These are phyloP conservation scores for Virgularia gustaviana DNA, from an alignment of 92 coral and sea anemone genomes.

Conservation along the genomic window DNA sequence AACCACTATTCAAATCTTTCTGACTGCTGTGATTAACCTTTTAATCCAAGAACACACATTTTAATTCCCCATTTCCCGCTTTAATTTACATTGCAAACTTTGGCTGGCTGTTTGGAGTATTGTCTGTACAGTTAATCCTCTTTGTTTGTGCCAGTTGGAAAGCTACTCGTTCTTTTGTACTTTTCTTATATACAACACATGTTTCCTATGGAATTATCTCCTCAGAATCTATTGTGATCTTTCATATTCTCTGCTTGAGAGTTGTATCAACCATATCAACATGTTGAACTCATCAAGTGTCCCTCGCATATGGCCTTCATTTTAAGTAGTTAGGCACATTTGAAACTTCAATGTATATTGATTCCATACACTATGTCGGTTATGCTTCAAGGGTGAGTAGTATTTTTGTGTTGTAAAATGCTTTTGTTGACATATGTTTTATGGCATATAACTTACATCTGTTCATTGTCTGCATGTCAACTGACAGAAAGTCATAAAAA, in stretches of 20 bases:
- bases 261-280: neutral
- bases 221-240: neutral
- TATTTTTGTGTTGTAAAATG: neutral
- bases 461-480: neutral
- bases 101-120: neutral
- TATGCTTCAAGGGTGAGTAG: neutral
- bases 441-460: neutral
- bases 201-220: neutral
- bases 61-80: neutral
- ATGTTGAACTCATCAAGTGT: neutral
- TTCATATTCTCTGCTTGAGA: neutral
- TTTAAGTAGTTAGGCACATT: neutral
- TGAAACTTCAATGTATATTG: neutral
- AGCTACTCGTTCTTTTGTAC: neutral
- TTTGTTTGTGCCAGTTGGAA: conserved; percentile 3
- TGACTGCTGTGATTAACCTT: too few species aligned
- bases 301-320: neutral
- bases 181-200: neutral
- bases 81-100: neutral
- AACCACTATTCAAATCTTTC: too few species aligned
- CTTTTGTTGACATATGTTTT: neutral
- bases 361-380: neutral
- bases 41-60: neutral
- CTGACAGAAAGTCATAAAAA: too few species aligned
- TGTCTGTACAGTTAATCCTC: conserved; percentile 24